These are phyloP conservation scores for Amphiprion ocellaris DNA, from an alignment of 2,113 vertebrate species.

Conservation along the genomic window DNA sequence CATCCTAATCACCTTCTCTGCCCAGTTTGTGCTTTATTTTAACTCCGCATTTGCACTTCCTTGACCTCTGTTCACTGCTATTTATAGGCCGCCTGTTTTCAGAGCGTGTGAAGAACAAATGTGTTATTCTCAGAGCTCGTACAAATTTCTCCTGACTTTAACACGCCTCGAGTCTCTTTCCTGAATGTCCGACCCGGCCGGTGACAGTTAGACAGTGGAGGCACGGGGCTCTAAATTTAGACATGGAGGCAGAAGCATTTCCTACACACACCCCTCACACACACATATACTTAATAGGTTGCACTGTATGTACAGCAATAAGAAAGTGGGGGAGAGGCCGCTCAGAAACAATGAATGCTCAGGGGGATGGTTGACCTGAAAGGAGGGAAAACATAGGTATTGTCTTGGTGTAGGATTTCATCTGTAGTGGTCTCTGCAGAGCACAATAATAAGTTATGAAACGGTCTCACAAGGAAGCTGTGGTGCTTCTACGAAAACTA, in stretches of 20 bases:
- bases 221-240: constrained; percentile 74
- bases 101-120: constrained; percentile 37
- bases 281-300: constrained; percentile 22
- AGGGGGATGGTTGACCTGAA: constrained; percentile 57
- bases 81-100: constrained; percentile 55
- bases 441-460: constrained; percentile 26
- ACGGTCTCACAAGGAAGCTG: constrained; percentile 1
- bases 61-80: neutral
- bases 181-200: constrained; percentile 59
- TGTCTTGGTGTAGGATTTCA: constrained; percentile 54
- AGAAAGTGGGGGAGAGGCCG: constrained; percentile 42
- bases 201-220: constrained; percentile 59
- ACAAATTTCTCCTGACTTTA: constrained; percentile 42
- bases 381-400: constrained; percentile 52
- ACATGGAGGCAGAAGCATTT: constrained; percentile 70
- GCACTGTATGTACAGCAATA: constrained; percentile 28
- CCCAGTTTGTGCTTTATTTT: neutral
- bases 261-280: constrained; percentile 54
- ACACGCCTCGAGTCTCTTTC: constrained; percentile 62
- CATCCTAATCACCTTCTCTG: neutral
- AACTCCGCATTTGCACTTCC: constrained; percentile 12
- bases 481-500: constrained; percentile 2
- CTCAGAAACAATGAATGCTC: constrained; percentile 73
- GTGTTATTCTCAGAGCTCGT: constrained; percentile 37
- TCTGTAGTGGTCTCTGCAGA: constrained; percentile 37